Base-by-base conservation (phyloP, 1,140 invertebrate genomes). In the Vollenhovia emeryi region DNA sequence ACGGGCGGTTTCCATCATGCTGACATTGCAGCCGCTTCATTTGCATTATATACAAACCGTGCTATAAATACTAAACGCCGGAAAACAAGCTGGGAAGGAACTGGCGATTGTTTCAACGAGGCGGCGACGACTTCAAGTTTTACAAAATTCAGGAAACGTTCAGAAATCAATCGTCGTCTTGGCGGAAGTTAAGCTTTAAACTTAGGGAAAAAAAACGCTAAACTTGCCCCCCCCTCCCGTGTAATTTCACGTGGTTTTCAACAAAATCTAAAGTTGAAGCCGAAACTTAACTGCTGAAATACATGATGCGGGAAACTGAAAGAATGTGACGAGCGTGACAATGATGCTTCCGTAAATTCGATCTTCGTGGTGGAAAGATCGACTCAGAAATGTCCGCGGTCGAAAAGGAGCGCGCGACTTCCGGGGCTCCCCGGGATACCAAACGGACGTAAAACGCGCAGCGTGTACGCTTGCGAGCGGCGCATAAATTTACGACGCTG, bases 401-500 rank as follows among this genome's bases (percentile, higher is more conserved):
- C 43, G 8, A 36, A 40, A 52, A 68, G n/a, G 18, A 59, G 64
- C n/a, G 18, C 43, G 6, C 48, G 48, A 57, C 57, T 71, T 71
- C 50, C 64, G 48, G 64, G 9, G 71, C n/a, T 40, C 21, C 8
- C 48, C 6, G 75, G 75, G 50, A 78, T 52, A 80, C 18, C 36
- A 40, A 55, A 80, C 45, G n/a, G 8, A 27, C 24, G 36, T 80
- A 55, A 80, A 69, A 69, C 21, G 15, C 76, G 6, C n/a, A 55
- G 48, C 33, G 11, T 24, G 33, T 33, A 15, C 30, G 24, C 27
- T 57, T 55, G 24, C 24, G 21, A 30, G 27, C 59, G 60, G 64
- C 15, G 60, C n/a, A 33, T n/a, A 71, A 80, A 80, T 69, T 80
- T 80, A 80, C 27, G 74, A 64, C 30, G n/a, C 27, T 15, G 73